Percentiles rank a stretch among this genome's conserved stretches.
phyloP scores from a whole-genome alignment of 1,140 invertebrate species.

The Watersipora subatra region DNA sequence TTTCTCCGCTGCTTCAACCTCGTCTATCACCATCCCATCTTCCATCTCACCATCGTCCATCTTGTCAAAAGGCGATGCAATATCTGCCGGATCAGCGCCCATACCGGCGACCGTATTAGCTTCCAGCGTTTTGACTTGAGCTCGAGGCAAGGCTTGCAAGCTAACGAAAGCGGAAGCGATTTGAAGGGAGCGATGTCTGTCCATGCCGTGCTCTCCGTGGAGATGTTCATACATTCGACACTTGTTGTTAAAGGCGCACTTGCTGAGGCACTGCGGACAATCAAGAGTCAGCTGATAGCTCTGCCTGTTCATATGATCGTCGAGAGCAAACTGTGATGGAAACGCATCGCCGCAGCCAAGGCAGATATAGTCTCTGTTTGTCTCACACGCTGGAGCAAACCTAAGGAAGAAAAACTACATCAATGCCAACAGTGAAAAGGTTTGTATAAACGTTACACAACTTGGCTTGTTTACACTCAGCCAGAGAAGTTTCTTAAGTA shows the following conservation, averaged over 20 bases:
- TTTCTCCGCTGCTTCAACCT: no score
- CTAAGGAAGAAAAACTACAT: no score
- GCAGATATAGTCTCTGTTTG: background rate
- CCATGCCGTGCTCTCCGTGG: background rate
- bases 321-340: background rate
- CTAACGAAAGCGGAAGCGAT: background rate
- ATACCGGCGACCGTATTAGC: no score
- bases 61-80: no score
- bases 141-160: background rate
- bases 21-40: no score
- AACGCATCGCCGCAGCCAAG: background rate
- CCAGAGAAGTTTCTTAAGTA: no score
- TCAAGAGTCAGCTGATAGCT: background rate
- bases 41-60: no score
- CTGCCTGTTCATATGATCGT: background rate
- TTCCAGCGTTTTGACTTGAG: background rate
- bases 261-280: background rate
- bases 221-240: background rate
- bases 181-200: background rate
- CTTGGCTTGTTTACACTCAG: no score
- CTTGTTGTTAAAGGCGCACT: background rate
- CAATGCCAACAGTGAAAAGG: no score
- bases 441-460: no score
- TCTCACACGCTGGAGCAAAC: background rate
- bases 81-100: no score